Percentiles rank a stretch among this genome's conserved stretches.
Evolutionary conservation across 2,888 invertebrate species (phyloP).

Genomic region (Philonicus albiceps): DNA sequence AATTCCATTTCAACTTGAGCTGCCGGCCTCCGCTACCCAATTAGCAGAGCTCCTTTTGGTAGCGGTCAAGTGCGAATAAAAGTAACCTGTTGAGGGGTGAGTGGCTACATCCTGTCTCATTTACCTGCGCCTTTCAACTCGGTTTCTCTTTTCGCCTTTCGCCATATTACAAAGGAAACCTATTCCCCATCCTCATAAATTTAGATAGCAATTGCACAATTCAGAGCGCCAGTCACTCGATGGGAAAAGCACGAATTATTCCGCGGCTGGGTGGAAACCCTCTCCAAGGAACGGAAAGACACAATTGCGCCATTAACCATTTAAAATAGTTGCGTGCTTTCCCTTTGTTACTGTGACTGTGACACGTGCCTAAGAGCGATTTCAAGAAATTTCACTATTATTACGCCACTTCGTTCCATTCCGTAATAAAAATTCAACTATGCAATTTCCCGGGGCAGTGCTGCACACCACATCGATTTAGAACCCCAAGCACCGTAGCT

Average conservation of each 20-base stretch:
- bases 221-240: background rate
- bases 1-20: background rate
- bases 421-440: background rate
- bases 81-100: background rate
- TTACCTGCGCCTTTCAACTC: background rate
- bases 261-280: background rate
- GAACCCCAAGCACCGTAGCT: background rate
- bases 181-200: background rate
- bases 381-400: background rate
- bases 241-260: background rate
- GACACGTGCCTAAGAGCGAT: background rate
- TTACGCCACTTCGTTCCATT: background rate
- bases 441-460: background rate
- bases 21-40: background rate
- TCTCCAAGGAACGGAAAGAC: background rate
- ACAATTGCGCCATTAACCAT: background rate
- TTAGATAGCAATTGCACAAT: background rate
- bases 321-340: background rate
- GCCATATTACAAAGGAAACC: background rate
- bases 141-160: background rate
- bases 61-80: background rate
- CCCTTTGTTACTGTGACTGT: background rate
- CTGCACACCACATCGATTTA: background rate
- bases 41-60: background rate
- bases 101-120: background rate